Percentiles rank a stretch among this genome's conserved stretches.
phyloP scores from a whole-genome alignment of 2,888 invertebrate species.

The Notocelia uddmanniana region DNA sequence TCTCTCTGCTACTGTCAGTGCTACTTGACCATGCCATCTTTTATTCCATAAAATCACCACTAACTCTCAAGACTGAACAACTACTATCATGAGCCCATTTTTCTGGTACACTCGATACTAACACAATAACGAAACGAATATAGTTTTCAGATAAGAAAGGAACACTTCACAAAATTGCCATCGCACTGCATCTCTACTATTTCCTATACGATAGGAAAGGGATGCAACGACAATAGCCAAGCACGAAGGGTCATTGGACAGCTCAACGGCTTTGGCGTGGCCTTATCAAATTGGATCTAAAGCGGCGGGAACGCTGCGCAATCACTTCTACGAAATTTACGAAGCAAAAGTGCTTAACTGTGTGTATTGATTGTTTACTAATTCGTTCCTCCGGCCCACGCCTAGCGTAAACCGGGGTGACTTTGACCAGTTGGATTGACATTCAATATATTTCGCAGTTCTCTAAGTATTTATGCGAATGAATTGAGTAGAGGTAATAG shows the following conservation, averaged over 20 bases:
- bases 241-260: slow-evolving; percentile 14
- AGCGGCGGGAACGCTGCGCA: slow-evolving; percentile 16
- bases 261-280: slow-evolving; percentile 16
- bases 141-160: slow-evolving; percentile 8
- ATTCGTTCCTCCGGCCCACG: background rate
- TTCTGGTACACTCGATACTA: background rate
- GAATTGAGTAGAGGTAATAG: too few relatives aligned
- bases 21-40: background rate
- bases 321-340: slow-evolving; percentile 17
- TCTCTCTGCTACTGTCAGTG: too few relatives aligned
- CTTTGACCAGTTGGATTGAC: too few relatives aligned
- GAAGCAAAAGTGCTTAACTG: background rate
- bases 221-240: slow-evolving; percentile 11
- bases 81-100: background rate
- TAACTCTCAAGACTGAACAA: background rate
- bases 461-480: too few relatives aligned
- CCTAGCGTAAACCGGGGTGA: too few relatives aligned
- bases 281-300: slow-evolving; percentile 42
- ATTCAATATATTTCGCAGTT: too few relatives aligned
- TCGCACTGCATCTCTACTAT: slow-evolving; percentile 6
- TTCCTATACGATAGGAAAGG: background rate
- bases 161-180: background rate
- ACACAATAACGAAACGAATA: slow-evolving; percentile 4
- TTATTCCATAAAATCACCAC: background rate
- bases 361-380: slow-evolving; percentile 2